Evolutionary conservation across 2,113 vertebrate genomes (phyloP).

Genomic region (Brienomyrus longianalis): DNA sequence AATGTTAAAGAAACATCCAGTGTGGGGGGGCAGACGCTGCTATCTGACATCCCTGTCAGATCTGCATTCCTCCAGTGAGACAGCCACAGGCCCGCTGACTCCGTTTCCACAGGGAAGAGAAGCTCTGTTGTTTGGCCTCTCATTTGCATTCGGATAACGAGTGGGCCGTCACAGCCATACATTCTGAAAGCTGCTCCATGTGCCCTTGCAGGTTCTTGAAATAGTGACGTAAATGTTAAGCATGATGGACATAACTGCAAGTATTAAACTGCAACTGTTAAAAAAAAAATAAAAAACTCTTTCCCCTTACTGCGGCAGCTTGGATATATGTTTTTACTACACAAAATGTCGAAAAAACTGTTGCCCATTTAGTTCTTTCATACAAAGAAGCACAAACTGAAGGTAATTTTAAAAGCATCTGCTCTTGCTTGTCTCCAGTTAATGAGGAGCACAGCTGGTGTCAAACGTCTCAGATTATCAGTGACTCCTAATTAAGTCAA

Average conservation of each 20-base stretch:
- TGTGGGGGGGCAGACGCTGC: not conserved
- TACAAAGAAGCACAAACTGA: not conserved
- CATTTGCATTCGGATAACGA: not conserved
- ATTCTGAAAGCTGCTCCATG: not conserved
- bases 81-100: not conserved
- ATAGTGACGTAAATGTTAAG: not conserved
- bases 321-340: not conserved
- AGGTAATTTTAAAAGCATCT: not conserved
- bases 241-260: not conserved
- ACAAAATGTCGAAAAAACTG: not conserved
- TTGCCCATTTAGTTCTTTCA: not conserved
- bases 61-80: not conserved
- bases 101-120: not conserved
- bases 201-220: not conserved
- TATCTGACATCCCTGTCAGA: slow-evolving; percentile 4
- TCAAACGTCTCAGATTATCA: not conserved
- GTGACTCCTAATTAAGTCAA: not conserved
- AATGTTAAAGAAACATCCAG: slow-evolving; percentile 1
- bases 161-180: not conserved
- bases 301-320: not conserved
- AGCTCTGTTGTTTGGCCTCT: not conserved
- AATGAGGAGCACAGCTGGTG: not conserved
- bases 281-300: not conserved
- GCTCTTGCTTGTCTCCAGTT: not conserved
- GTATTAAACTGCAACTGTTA: not conserved